These are phyloP conservation scores for Polypterus bichir DNA, from an alignment of 2,113 vertebrate species.

Conservation along the genomic window DNA sequence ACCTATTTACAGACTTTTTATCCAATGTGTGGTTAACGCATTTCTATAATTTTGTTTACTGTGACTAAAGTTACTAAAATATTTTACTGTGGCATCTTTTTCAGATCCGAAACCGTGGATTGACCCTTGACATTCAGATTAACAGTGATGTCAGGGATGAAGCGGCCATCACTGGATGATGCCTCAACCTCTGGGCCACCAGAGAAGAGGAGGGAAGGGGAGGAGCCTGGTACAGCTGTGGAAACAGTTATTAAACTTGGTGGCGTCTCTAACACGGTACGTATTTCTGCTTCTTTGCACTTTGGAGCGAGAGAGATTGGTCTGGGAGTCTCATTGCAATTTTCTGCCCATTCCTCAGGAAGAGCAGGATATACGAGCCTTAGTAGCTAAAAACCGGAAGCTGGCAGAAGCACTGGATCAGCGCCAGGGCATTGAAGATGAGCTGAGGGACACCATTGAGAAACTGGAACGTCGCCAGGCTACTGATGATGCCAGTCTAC, in stretches of 20 bases:
- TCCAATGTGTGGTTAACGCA: no score
- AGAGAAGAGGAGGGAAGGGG: constrained; percentile 70
- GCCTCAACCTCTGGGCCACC: constrained; percentile 60
- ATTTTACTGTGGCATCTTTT: no score
- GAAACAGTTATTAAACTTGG: constrained; percentile 92
- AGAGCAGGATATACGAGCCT: constrained; percentile 85
- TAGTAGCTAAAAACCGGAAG: constrained; percentile 86
- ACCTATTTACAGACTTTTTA: no score
- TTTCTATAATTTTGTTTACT: no score
- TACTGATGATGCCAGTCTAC: constrained; percentile 83
- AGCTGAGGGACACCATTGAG: constrained; percentile 83
- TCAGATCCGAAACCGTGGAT: neutral
- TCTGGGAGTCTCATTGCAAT: neutral
- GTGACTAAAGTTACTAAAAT: no score
- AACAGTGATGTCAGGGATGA: constrained; percentile 71
- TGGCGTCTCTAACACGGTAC: constrained; percentile 78
- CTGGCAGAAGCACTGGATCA: constrained; percentile 84
- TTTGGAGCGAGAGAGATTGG: neutral
- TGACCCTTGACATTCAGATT: neutral
- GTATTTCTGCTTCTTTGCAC: neutral
- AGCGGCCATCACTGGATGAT: constrained; percentile 57
- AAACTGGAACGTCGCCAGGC: constrained; percentile 85
- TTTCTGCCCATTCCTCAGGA: constrained; percentile 52
- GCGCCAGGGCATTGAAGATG: constrained; percentile 85
- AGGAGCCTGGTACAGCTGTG: constrained; percentile 80